Evolutionary conservation across 2,797 vertebrate genomes (phyloP).

Genomic region (Natrix natrix): DNA sequence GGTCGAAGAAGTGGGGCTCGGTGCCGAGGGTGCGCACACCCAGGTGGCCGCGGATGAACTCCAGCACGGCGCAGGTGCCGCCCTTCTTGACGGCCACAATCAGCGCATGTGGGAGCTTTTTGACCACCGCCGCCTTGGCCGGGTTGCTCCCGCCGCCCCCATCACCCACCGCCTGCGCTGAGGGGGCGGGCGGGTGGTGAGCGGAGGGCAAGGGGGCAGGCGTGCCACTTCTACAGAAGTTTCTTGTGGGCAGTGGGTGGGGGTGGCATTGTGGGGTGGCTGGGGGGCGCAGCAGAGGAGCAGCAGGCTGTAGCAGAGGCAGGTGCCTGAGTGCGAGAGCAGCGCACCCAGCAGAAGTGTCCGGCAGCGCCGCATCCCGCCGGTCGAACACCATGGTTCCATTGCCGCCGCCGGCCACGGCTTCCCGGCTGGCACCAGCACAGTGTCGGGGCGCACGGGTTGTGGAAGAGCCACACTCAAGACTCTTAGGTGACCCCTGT

Average conservation of each 20-base stretch:
- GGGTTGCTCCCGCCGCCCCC: constrained; percentile 62
- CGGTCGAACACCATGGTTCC: too few species aligned
- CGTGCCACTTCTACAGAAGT: constrained; percentile 82
- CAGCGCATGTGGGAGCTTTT: constrained; percentile 86
- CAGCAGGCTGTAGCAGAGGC: too few species aligned
- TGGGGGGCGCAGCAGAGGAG: too few species aligned
- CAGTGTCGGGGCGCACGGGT: too few species aligned
- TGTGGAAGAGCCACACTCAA: too few species aligned
- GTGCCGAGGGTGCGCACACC: constrained; percentile 70
- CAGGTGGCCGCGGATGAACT: constrained; percentile 94
- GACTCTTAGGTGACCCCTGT: too few species aligned
- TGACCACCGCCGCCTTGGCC: constrained; percentile 55
- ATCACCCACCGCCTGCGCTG: constrained; percentile 35
- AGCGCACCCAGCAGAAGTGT: too few species aligned
- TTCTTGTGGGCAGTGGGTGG: constrained; percentile 82
- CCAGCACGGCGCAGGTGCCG: constrained; percentile 91
- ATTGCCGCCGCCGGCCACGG: too few species aligned
- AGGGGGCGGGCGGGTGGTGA: constrained; percentile 25
- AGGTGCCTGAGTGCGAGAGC: too few species aligned
- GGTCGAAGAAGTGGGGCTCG: too few species aligned
- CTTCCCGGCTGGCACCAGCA: too few species aligned
- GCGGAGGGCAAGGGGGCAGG: constrained; percentile 42
- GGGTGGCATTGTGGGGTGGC: background rate
- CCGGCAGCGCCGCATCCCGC: too few species aligned
- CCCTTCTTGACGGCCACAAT: constrained; percentile 96